Evolutionary conservation across 2,113 vertebrate species (phyloP), one percentile per base, ranked within the genome.

Genomic region (Mustela nigripes): DNA sequence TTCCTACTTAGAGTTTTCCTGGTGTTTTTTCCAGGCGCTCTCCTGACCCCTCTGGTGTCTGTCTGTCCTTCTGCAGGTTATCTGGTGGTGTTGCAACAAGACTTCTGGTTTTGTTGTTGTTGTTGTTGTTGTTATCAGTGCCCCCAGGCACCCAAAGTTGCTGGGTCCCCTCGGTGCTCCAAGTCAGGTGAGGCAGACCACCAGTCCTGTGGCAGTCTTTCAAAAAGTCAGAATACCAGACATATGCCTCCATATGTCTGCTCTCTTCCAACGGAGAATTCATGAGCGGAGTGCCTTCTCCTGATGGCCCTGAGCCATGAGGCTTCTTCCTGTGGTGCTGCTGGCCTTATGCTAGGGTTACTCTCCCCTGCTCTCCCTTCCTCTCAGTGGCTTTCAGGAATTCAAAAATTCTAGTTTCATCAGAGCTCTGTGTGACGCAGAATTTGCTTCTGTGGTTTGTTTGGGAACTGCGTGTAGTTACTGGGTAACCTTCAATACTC

Each of bases 161-260:
- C 36, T 74, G 48, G 16, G 21, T 65, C 11, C 78, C 18, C 31
- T 24, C 16, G 6, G 22, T 22, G 28, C 48, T 56, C 53, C 19
- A 28, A 79, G 45, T 62, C 28, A 71, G 22, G 5, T 8, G 28
- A 71, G 39, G 33, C n/a, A 63, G 73, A n/a, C 45, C 45, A 12
- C 1, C 11, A 81, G 28, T 94, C n/a, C 24, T n/a, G 19, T 11
- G 24, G 58, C 7, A 60, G 39, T 33, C 31, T 33, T 84, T 24
- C 48, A 39, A 28, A 65, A 45, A 18, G 5, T 28, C 45, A 33
- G 28, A 48, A 33, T 8, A 26, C 11, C 90, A 48, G 11, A 11
- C 36, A 5, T 18, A 0, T 56, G n/a, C 8, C 71, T 14, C 7
- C 39, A 2, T 31, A 11, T 18, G 5, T 7, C n/a, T 21, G 21